These are phyloP conservation scores for Notechis scutatus DNA, from an alignment of 2,113 vertebrate genomes.

Conservation along the genomic window DNA sequence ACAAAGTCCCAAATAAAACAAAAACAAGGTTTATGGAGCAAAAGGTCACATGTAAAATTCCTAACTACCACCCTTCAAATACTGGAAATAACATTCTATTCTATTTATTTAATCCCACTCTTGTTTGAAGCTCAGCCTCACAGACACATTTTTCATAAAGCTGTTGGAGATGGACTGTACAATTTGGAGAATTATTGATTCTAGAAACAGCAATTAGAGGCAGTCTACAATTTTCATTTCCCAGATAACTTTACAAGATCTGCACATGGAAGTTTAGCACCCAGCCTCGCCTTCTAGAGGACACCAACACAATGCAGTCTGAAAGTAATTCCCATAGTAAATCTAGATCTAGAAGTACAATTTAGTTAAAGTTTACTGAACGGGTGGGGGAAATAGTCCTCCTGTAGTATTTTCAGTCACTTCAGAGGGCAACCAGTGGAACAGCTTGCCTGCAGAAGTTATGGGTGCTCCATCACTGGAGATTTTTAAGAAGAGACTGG, in stretches of 20 bases:
- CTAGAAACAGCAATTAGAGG: background rate
- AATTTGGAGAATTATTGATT: background rate
- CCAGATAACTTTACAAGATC: background rate
- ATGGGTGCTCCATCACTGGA: background rate
- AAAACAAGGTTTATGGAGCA: slow-evolving; percentile 12
- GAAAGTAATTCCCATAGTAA: background rate
- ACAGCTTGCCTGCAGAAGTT: no score
- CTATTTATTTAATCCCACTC: slow-evolving; percentile 5
- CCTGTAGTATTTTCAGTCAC: background rate
- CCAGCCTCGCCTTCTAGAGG: background rate
- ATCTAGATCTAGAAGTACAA: background rate
- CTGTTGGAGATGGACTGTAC: background rate
- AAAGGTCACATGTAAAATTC: slow-evolving; percentile 15
- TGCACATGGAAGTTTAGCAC: background rate
- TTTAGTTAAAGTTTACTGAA: background rate
- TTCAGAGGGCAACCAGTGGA: background rate
- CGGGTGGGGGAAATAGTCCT: background rate
- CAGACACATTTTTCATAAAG: background rate
- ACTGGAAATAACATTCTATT: background rate
- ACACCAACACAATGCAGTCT: background rate
- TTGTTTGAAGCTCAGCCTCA: background rate
- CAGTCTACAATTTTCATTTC: background rate
- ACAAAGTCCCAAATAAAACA: background rate
- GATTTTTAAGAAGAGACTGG: background rate
- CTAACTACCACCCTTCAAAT: background rate